These are phyloP conservation scores for Caenorhabditis wallacei DNA, from an alignment of 2,888 invertebrate species.

Conservation along the genomic window DNA sequence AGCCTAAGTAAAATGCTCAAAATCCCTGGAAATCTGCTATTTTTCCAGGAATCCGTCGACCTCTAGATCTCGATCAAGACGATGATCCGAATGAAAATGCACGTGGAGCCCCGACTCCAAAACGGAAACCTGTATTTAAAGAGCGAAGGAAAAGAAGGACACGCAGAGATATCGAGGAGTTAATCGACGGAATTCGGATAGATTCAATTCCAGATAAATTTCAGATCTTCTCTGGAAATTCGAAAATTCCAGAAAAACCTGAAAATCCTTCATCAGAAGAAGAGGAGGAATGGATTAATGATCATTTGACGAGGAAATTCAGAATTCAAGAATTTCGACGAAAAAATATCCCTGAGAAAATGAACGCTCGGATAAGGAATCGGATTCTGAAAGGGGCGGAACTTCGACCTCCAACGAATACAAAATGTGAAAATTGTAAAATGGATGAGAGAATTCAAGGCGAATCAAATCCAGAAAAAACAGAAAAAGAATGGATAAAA, in stretches of 20 bases:
- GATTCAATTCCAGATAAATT: not conserved
- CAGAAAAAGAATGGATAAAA: slow-evolving; percentile 44
- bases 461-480: not conserved
- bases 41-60: slow-evolving; percentile 42
- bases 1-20: too few relatives aligned
- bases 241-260: not conserved
- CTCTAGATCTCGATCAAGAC: slow-evolving; percentile 3
- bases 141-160: slow-evolving; percentile 11
- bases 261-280: not conserved
- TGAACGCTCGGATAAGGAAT: not conserved
- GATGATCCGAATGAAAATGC: slow-evolving; percentile 3
- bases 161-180: slow-evolving; percentile 10
- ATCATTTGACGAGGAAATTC: not conserved
- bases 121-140: slow-evolving; percentile 19
- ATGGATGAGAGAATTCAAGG: not conserved
- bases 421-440: slow-evolving; percentile 9
- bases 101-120: slow-evolving; percentile 42
- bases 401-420: not conserved
- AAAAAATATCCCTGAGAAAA: not conserved
- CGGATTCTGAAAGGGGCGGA: slow-evolving; percentile 18
- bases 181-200: slow-evolving; percentile 5
- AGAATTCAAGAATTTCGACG: not conserved
- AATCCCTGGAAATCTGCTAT: too few relatives aligned
- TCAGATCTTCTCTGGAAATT: not conserved
- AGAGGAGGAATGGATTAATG: not conserved